phyloP scores from a whole-genome alignment of 2,797 vertebrate species.

The Acropternis orthonyx region DNA sequence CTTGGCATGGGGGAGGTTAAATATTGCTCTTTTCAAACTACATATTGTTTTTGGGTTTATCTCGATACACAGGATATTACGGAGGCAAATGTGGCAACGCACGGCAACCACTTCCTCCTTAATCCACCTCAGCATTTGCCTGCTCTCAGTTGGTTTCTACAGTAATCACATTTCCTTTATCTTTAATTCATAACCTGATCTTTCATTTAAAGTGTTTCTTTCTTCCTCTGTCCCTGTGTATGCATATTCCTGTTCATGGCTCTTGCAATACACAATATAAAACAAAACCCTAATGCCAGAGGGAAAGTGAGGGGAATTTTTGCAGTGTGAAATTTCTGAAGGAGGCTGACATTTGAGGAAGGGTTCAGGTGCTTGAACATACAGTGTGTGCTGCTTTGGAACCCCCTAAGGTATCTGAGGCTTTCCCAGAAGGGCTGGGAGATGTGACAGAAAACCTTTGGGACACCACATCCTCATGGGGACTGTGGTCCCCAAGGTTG shows the following conservation, averaged over 20 bases:
- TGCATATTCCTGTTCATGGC: neutral
- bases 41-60: neutral
- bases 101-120: neutral
- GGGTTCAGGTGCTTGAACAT: neutral
- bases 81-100: neutral
- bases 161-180: conserved; percentile 43
- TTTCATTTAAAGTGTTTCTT: conserved; percentile 1
- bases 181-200: conserved; percentile 50
- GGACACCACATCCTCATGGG: neutral
- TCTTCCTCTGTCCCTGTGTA: neutral
- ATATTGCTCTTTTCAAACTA: neutral
- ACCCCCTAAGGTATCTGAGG: neutral
- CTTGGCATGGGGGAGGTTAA: neutral
- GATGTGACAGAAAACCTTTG: neutral
- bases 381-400: neutral
- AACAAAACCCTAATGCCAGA: neutral
- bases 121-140: conserved; percentile 3
- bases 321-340: neutral
- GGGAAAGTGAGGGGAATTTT: neutral
- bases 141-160: conserved; percentile 27
- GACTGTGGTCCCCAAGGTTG: neutral
- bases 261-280: neutral
- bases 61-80: neutral
- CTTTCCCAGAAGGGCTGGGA: neutral
- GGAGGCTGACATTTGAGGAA: neutral